Evolutionary conservation across 2,797 vertebrate species (phyloP).

Genomic region (Scomberomorus guttatus): DNA sequence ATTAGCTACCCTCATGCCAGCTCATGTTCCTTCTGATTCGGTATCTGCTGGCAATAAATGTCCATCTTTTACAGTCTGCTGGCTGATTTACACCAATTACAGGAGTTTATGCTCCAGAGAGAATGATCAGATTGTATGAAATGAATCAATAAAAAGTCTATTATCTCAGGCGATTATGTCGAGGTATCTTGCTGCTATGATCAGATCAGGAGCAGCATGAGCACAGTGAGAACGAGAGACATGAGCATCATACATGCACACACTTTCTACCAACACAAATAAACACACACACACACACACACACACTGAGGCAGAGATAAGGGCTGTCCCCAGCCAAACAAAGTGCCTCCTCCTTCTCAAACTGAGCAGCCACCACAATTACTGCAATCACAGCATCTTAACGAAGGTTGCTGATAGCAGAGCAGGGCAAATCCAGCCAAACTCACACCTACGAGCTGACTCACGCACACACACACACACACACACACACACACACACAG

Average conservation of each 20-base stretch:
- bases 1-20: conserved; percentile 54
- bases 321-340: conserved; percentile 52
- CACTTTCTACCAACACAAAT: conserved; percentile 1
- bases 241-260: conserved; percentile 16
- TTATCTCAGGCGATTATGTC: conserved; percentile 78
- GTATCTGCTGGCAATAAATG: conserved; percentile 68
- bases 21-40: conserved; percentile 55
- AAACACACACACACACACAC: conserved; percentile 20
- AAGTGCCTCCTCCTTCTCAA: conserved; percentile 44
- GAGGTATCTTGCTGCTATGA: conserved; percentile 55
- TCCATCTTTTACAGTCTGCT: conserved; percentile 78
- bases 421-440: conserved; percentile 40
- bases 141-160: conserved; percentile 85
- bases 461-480: background rate
- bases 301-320: conserved; percentile 51
- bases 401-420: conserved; percentile 68
- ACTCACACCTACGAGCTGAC: background rate
- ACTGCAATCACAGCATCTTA: conserved; percentile 78
- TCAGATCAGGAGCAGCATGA: conserved; percentile 46
- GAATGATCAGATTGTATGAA: conserved; percentile 74
- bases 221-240: conserved; percentile 23
- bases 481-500: background rate
- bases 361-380: conserved; percentile 75
- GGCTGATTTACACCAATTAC: conserved; percentile 83
- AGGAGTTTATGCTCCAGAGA: conserved; percentile 72